Evolutionary conservation across 2,888 invertebrate species (phyloP).

Genomic region (Alloscopus bannaensis): DNA sequence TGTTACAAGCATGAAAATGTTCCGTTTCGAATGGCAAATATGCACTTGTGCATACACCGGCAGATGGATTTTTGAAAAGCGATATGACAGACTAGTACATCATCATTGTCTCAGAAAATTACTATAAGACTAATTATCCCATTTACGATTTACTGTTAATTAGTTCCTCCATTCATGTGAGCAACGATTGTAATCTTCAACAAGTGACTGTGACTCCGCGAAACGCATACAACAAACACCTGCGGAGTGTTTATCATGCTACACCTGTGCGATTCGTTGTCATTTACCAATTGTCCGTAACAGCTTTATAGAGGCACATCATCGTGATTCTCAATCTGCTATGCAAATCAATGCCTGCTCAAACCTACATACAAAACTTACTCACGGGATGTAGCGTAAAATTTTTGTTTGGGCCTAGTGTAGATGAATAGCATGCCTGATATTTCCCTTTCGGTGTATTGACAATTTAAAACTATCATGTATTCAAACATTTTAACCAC

Average conservation of each 20-base stretch:
- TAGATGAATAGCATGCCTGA: too few relatives aligned
- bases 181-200: too few relatives aligned
- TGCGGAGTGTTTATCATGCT: not conserved
- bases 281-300: constrained; percentile 24
- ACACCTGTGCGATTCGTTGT: constrained; percentile 16
- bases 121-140: constrained; percentile 28
- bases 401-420: too few relatives aligned
- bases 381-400: too few relatives aligned
- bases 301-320: not conserved
- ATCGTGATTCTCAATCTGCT: constrained; percentile 6
- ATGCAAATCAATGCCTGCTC: constrained; percentile 10
- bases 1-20: too few relatives aligned
- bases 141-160: constrained; percentile 40
- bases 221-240: not conserved
- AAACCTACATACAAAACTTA: too few relatives aligned
- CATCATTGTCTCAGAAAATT: constrained; percentile 41
- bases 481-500: too few relatives aligned
- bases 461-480: too few relatives aligned
- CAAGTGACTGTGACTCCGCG: constrained; percentile 3
- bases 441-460: too few relatives aligned
- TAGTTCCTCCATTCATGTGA: constrained; percentile 21
- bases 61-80: constrained; percentile 37
- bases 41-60: constrained; percentile 15
- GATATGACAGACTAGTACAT: constrained; percentile 18
- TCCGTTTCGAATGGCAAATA: constrained; percentile 40